A percentile compares a stretch with the other conserved stretches of the same genome.
phyloP scores from a whole-genome alignment of 2,888 invertebrate species.

The Xiphydria camelus region DNA sequence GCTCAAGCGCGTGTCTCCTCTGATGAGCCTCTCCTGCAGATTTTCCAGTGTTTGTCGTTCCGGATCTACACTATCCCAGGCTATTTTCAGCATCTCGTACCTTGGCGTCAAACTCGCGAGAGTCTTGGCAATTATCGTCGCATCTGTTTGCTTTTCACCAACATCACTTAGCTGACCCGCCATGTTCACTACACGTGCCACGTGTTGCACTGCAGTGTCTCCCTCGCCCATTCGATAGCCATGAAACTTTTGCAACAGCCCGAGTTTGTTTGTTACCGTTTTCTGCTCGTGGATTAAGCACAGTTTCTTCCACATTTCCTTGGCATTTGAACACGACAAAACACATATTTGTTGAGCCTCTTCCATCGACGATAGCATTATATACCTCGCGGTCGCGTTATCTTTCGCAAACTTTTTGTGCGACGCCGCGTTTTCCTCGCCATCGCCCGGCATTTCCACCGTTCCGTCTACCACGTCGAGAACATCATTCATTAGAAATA shows the following conservation, averaged over 20 bases:
- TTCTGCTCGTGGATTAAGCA: too few relatives aligned
- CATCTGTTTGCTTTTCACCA: constrained; percentile 8
- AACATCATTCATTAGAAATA: constrained; percentile 12
- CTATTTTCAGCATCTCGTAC: constrained; percentile 5
- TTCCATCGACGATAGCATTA: constrained; percentile 21
- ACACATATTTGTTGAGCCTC: too few relatives aligned
- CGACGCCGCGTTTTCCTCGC: constrained; percentile 4
- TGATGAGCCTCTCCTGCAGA: constrained; percentile 18
- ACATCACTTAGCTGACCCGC: constrained; percentile 15
- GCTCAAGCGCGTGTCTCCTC: constrained; percentile 20
- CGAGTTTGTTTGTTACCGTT: constrained; percentile 18
- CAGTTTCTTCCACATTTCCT: constrained; percentile 20
- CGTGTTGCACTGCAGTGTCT: constrained; percentile 12
- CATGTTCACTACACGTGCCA: constrained; percentile 4
- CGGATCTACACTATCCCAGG: constrained; percentile 10
- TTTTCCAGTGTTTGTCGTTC: constrained; percentile 12
- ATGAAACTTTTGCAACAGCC: constrained; percentile 16
- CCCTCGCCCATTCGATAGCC: too few relatives aligned
- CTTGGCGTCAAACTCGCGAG: constrained; percentile 19
- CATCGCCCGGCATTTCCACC: constrained; percentile 7
- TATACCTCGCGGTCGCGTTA: constrained; percentile 18
- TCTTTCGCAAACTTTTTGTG: constrained; percentile 15
- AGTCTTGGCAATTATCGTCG: constrained; percentile 14
- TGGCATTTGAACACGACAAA: constrained; percentile 16
- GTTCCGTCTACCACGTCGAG: constrained; percentile 6